Percentiles rank a stretch among this genome's conserved stretches.
These are phyloP conservation scores for Hyperoplus lanceolatus DNA, from an alignment of 2,797 vertebrate genomes.

Conservation along the genomic window DNA sequence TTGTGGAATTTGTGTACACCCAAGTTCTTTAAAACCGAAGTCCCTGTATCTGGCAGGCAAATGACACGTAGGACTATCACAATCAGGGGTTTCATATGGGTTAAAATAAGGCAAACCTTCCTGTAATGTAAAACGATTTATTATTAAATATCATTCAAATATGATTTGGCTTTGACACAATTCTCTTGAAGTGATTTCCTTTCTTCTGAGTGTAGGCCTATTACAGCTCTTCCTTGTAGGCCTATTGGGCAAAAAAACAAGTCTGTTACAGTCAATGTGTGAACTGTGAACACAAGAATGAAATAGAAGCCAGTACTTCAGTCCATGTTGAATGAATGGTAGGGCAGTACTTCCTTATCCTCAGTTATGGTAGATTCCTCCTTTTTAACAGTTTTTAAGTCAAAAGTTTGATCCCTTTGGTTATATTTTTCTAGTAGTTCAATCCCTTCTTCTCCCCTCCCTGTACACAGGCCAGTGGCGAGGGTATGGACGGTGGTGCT, in stretches of 20 bases:
- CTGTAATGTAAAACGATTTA: no score
- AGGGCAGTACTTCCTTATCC: not conserved
- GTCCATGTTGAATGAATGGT: not conserved
- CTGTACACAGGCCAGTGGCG: conserved; percentile 83
- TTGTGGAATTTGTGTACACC: no score
- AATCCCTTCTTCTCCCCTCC: not conserved
- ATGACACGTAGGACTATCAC: conserved; percentile 52
- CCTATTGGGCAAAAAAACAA: no score
- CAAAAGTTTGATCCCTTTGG: conserved; percentile 15
- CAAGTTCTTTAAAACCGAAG: not conserved
- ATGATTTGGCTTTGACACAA: not conserved
- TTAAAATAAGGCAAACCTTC: not conserved
- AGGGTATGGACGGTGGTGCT: conserved; percentile 91
- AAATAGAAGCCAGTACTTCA: not conserved
- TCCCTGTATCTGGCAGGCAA: not conserved
- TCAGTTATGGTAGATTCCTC: not conserved
- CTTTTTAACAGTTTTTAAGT: not conserved
- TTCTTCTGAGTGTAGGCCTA: not conserved
- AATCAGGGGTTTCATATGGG: not conserved
- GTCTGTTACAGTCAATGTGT: no score
- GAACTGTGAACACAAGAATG: no score
- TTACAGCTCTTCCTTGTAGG: not conserved
- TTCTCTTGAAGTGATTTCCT: not conserved
- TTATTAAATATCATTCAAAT: no score
- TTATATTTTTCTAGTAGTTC: not conserved